phyloP scores from a whole-genome alignment of 2,888 invertebrate species.

The Hartigia nigra region DNA sequence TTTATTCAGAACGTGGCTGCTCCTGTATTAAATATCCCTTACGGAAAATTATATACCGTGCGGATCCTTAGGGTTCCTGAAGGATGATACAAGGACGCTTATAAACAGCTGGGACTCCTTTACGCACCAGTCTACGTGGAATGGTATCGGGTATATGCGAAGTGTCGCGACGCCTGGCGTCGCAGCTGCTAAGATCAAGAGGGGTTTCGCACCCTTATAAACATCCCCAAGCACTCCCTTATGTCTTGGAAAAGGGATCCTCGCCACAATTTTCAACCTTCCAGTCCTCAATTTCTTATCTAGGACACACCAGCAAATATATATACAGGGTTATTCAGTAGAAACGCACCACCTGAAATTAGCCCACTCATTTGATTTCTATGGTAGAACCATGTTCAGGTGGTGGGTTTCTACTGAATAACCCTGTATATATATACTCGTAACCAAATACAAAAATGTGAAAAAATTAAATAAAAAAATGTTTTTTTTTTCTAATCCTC shows the following conservation, averaged over 20 bases:
- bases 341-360: too few relatives aligned
- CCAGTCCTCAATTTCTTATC: background rate
- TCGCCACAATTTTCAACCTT: background rate
- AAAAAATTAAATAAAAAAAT: background rate
- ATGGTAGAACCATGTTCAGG: too few relatives aligned
- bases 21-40: background rate
- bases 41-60: background rate
- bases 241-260: background rate
- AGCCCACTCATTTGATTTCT: too few relatives aligned
- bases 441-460: background rate
- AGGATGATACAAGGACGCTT: background rate
- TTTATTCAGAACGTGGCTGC: background rate
- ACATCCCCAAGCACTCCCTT: slow-evolving; percentile 18
- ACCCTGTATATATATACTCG: background rate
- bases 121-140: background rate
- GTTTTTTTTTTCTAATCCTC: background rate
- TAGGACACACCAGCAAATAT: background rate
- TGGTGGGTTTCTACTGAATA: too few relatives aligned
- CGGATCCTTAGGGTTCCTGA: background rate
- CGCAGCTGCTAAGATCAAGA: background rate
- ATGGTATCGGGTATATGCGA: background rate
- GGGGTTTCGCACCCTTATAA: slow-evolving; percentile 13
- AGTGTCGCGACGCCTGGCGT: background rate
- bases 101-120: background rate
- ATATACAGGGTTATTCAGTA: too few relatives aligned